Base-by-base conservation (phyloP, 2,888 invertebrate species). In the Lycia hirtaria region DNA sequence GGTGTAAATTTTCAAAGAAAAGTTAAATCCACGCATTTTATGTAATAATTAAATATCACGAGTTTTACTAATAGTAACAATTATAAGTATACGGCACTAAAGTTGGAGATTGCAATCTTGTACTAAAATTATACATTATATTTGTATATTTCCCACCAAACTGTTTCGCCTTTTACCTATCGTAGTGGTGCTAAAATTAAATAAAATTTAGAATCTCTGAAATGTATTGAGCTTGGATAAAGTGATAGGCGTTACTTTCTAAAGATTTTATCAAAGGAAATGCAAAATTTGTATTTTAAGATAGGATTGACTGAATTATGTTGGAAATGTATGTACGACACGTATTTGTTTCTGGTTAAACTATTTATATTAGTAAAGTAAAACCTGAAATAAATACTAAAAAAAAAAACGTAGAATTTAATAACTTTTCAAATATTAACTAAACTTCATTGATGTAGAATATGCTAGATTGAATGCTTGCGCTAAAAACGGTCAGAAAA, bases 151-250 rank as follows among this genome's bases (percentile, higher is more conserved):
- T 68, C 78, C 78, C 78, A 78, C 78, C 78, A 76, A 71, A 60
- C 61, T 60, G 49, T 56, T 64, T 64, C 61, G 67, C 66, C 65
- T 72, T n/a, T 67, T 64, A 68, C 65, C 67, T 67, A 69, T 30
- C 30, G 68, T 73, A 74, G 73, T 71, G 77, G 78, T 77, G 76
- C 78, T 77, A 75, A 67, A 69, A 65, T 60, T 14, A 50, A 44
- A 19, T 56, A 41, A 57, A 33, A 48, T 43, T 41, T 58, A 43
- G 61, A 67, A 63, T 67, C 63, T 63, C 63, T 14, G 28, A 47
- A 52, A 37, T 45, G 37, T 44, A 45, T 47, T 37, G 61, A 65
- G 65, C 65, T 63, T 65, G 33, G 41, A 35, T 33, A 50, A 47
- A 57, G 54, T 62, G 64, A 64, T 60, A 63, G 28, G 58, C 28